These are phyloP conservation scores for Lithophane leautieri DNA, from an alignment of 2,888 invertebrate genomes.

Conservation along the genomic window DNA sequence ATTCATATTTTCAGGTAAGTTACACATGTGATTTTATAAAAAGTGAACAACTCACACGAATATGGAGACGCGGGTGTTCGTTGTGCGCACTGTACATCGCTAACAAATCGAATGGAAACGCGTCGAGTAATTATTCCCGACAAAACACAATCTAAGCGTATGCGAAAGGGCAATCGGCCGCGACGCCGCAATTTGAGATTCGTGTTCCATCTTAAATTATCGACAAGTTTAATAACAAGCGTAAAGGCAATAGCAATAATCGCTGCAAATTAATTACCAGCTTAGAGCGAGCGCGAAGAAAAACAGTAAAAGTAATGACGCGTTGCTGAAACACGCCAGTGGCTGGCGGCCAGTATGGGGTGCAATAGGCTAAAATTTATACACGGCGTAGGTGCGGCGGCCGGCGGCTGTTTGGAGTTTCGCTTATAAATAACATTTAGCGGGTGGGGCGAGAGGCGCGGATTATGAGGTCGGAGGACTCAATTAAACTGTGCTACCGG, in stretches of 20 bases:
- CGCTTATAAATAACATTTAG: slow-evolving; percentile 89
- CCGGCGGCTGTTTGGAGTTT: slow-evolving; percentile 80
- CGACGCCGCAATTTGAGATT: slow-evolving; percentile 85
- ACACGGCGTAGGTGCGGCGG: slow-evolving; percentile 76
- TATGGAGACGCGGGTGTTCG: slow-evolving; percentile 77
- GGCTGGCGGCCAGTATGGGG: slow-evolving; percentile 69
- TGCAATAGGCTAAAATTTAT: slow-evolving; percentile 84
- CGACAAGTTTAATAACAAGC: slow-evolving; percentile 89
- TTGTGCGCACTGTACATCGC: slow-evolving; percentile 81
- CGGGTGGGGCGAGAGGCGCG: slow-evolving; percentile 84
- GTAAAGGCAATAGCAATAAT: slow-evolving; percentile 86
- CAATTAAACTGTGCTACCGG: slow-evolving; percentile 89
- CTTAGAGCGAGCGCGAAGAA: slow-evolving; percentile 81
- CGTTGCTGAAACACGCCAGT: slow-evolving; percentile 74
- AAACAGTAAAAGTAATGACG: slow-evolving; percentile 83
- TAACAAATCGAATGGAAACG: slow-evolving; percentile 80
- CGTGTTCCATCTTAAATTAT: slow-evolving; percentile 89
- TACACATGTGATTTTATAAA: slow-evolving; percentile 27
- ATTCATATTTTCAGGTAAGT: slow-evolving; percentile 8
- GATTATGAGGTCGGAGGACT: slow-evolving; percentile 90
- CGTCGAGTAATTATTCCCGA: slow-evolving; percentile 79
- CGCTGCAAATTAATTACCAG: slow-evolving; percentile 86
- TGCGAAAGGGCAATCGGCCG: slow-evolving; percentile 83
- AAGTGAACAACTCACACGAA: slow-evolving; percentile 78
- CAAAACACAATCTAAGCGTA: slow-evolving; percentile 83